These are phyloP conservation scores for Bufo bufo DNA, from an alignment of 2,113 vertebrate species.

Conservation along the genomic window DNA sequence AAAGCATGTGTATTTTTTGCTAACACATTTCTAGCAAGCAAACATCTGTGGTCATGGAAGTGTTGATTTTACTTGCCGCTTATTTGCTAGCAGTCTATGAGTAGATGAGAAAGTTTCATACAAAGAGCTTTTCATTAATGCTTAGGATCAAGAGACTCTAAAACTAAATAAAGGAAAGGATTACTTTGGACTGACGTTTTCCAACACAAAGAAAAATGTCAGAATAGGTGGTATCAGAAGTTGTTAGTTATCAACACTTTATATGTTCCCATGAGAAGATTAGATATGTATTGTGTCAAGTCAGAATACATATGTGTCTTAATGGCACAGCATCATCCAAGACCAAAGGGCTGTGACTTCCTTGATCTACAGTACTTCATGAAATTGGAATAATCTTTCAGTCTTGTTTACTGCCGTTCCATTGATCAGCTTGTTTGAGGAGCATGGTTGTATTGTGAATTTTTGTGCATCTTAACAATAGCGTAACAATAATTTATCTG, in stretches of 20 bases:
- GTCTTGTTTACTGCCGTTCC: background rate
- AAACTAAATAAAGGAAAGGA: background rate
- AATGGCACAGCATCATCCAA: background rate
- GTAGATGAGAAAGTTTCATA: background rate
- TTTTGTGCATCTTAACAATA: background rate
- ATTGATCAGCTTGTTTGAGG: background rate
- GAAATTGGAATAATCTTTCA: background rate
- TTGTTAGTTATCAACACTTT: background rate
- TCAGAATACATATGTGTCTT: slow-evolving; percentile 10
- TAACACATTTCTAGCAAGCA: background rate
- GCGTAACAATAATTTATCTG: background rate
- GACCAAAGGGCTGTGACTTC: background rate
- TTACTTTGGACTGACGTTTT: background rate
- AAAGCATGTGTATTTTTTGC: background rate
- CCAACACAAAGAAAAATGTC: background rate
- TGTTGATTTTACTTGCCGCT: slow-evolving; percentile 5
- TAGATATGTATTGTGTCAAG: slow-evolving; percentile 32
- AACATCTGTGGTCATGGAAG: background rate
- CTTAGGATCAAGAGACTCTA: background rate
- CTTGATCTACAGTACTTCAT: background rate
- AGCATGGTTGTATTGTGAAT: background rate
- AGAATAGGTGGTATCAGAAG: background rate
- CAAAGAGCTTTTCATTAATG: background rate
- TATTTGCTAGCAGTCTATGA: background rate
- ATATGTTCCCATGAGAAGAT: slow-evolving; percentile 7